A percentile compares a stretch with the other conserved stretches of the same genome.
Conservation (phyloP, 2,888 invertebrate species). For the Deroplatys truncata region DNA sequence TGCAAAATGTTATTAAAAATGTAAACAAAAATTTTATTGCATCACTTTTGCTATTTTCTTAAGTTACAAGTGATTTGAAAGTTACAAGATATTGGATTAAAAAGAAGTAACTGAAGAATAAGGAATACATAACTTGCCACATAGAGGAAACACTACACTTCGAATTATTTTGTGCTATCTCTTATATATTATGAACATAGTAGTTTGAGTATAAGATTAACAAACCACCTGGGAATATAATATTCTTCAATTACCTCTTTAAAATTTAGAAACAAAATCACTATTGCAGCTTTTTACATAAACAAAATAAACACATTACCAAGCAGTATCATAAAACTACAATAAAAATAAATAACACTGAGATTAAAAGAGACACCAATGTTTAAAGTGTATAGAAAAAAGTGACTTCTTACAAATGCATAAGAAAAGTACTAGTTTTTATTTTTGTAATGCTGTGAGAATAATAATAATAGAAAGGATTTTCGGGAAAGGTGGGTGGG, state of each 20-base stretch:
- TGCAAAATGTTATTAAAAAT: slow-evolving; percentile 18
- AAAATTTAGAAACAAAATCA: slow-evolving; percentile 2
- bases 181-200: too few species aligned
- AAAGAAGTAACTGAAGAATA: slow-evolving; percentile 3
- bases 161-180: too few species aligned
- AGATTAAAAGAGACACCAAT: slow-evolving; percentile 25
- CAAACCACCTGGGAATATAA: neutral
- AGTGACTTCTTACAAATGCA: slow-evolving; percentile 28
- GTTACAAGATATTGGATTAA: neutral
- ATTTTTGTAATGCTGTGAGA: slow-evolving; percentile 6
- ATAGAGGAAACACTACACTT: too few species aligned
- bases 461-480: neutral
- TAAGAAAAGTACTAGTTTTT: slow-evolving; percentile 24
- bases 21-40: neutral
- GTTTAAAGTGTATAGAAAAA: slow-evolving; percentile 25
- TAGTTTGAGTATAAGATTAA: too few species aligned
- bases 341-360: slow-evolving; percentile 14
- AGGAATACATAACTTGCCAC: neutral
- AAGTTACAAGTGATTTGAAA: neutral
- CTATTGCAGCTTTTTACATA: slow-evolving; percentile 3
- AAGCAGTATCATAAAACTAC: slow-evolving; percentile 18
- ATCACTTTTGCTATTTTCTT: neutral
- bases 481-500: neutral
- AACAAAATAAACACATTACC: slow-evolving; percentile 12
- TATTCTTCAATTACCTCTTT: slow-evolving; percentile 17